Evolutionary conservation across 2,113 vertebrate genomes (phyloP).

Genomic region (Gambusia holbrooki): DNA sequence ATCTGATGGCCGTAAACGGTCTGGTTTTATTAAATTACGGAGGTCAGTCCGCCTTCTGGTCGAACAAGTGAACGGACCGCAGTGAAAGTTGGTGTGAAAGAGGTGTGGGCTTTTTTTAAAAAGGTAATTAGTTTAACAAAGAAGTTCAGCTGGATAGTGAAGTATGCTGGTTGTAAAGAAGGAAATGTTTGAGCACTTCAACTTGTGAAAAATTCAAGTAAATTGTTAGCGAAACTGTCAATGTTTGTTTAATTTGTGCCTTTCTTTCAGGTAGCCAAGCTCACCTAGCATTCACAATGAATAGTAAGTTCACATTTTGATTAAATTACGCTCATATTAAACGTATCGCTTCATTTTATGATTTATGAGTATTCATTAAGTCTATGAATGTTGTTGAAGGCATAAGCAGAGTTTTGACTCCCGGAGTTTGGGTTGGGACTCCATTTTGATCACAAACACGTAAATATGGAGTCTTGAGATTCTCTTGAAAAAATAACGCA

Average conservation of each 20-base stretch:
- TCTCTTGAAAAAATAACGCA: too few species aligned
- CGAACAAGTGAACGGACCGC: neutral
- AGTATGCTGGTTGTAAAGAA: neutral
- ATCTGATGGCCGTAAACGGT: too few species aligned
- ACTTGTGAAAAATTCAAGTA: neutral
- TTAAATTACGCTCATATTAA: neutral
- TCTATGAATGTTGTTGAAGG: neutral
- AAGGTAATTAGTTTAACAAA: neutral
- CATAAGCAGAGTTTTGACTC: neutral
- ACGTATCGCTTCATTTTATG: too few species aligned
- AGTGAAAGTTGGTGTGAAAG: neutral
- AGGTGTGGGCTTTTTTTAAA: neutral
- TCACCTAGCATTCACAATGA: slow-evolving; percentile 21
- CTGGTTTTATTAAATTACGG: neutral
- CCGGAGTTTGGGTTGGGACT: too few species aligned
- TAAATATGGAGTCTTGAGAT: too few species aligned
- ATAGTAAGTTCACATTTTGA: slow-evolving; percentile 32
- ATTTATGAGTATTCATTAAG: neutral
- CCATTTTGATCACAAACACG: too few species aligned
- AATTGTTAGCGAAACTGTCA: neutral
- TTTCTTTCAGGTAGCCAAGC: slow-evolving; percentile 30
- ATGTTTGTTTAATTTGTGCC: neutral
- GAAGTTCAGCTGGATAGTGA: neutral
- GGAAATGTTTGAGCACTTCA: neutral
- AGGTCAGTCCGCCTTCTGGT: neutral